Evolutionary conservation across 1,140 invertebrate genomes (phyloP).

Genomic region (Apocrypta bakeri): DNA sequence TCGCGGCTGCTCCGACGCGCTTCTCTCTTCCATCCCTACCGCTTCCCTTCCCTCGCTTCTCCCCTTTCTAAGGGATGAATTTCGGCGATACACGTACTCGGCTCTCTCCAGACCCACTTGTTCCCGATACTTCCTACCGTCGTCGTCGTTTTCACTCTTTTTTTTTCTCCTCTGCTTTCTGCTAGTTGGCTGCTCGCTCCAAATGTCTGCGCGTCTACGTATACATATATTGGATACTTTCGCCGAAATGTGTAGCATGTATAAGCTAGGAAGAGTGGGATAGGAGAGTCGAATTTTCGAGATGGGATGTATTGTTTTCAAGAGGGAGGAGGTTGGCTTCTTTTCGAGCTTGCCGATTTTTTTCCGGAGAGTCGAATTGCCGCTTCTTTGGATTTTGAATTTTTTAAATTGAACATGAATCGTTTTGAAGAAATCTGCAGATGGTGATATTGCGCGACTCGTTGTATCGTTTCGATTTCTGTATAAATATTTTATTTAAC

Average conservation of each 20-base stretch:
- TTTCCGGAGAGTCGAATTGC: neutral
- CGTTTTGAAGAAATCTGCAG: no score
- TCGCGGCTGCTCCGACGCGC: neutral
- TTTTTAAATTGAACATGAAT: neutral
- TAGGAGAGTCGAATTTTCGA: neutral
- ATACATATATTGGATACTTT: no score
- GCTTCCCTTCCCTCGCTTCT: neutral
- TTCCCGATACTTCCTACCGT: neutral
- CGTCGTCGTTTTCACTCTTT: neutral
- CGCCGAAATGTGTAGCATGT: no score
- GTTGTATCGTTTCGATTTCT: no score
- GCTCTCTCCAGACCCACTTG: neutral
- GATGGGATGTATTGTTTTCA: neutral
- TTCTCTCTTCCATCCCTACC: neutral
- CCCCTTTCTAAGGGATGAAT: neutral
- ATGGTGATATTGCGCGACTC: no score
- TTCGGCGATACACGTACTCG: slow-evolving; percentile 1
- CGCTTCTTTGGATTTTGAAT: neutral
- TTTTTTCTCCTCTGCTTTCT: neutral
- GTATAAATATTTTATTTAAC: no score
- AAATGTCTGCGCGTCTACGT: no score
- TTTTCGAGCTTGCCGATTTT: neutral
- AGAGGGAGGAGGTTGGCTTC: neutral
- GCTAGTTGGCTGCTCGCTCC: neutral
- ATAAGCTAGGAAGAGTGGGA: neutral